Evolutionary conservation across 2,888 invertebrate genomes (phyloP).

Genomic region (Spisula solida): DNA sequence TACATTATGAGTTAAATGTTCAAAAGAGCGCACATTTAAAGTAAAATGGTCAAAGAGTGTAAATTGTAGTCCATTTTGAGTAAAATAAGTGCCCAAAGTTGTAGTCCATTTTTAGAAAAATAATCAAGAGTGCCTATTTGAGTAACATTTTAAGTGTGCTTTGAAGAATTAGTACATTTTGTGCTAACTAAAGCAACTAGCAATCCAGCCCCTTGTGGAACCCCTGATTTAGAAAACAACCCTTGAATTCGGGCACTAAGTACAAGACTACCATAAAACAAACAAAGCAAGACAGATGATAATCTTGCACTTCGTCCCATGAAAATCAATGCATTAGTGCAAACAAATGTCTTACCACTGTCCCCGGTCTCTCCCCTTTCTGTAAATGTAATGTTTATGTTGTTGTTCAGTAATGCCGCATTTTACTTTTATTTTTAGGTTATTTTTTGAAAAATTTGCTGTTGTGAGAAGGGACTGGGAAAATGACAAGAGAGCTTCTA

Average conservation of each 20-base stretch:
- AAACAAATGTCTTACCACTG: slow-evolving; percentile 37
- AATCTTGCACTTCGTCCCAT: neutral
- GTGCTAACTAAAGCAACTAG: neutral
- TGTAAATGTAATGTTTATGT: slow-evolving; percentile 10
- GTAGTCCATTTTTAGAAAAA: no score
- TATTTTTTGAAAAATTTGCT: no score
- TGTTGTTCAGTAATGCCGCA: neutral
- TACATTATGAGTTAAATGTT: no score
- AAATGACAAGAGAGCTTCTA: no score
- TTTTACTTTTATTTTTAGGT: no score
- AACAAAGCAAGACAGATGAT: neutral
- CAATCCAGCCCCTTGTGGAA: neutral
- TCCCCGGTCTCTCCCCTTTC: slow-evolving; percentile 27
- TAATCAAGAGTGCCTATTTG: no score
- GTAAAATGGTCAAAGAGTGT: no score
- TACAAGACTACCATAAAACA: neutral
- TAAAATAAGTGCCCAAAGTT: no score
- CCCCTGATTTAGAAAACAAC: neutral
- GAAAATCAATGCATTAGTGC: neutral
- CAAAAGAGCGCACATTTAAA: no score
- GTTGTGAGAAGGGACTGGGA: no score
- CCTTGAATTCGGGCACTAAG: neutral
- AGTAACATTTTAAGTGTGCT: no score
- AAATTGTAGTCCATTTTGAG: no score
- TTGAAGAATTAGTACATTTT: neutral